Percentiles rank a stretch among this genome's conserved stretches.
Conservation (phyloP, 2,888 invertebrate genomes). For the Diadromus collaris region DNA sequence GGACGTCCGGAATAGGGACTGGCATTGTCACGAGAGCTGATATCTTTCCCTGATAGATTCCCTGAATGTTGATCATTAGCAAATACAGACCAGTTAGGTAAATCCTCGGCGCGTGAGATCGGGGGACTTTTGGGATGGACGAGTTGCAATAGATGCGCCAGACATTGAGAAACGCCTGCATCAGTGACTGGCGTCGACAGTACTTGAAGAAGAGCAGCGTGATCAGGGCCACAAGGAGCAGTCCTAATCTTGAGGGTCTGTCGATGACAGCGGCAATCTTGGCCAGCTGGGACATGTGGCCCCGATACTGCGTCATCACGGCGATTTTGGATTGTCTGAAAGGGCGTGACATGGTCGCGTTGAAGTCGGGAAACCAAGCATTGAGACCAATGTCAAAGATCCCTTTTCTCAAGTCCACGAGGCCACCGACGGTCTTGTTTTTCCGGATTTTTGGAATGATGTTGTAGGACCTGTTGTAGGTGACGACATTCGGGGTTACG, state of each 20-base stretch:
- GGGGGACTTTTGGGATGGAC: background rate
- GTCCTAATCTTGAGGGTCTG: background rate
- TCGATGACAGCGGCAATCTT: constrained; percentile 16
- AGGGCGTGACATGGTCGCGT: background rate
- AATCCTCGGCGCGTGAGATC: background rate
- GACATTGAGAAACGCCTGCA: background rate
- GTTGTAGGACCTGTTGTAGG: background rate
- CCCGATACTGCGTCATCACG: constrained; percentile 20
- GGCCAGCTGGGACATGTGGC: constrained; percentile 7
- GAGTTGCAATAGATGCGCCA: background rate
- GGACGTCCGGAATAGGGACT: background rate
- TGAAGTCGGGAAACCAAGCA: background rate
- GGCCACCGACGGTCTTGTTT: background rate
- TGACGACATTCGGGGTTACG: constrained; percentile 10
- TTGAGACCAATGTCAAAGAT: background rate
- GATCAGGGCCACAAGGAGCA: background rate
- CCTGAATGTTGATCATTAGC: constrained; percentile 19
- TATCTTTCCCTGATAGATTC: constrained; percentile 14
- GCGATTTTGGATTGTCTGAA: background rate
- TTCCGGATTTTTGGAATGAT: background rate
- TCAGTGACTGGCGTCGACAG: background rate
- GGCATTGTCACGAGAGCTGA: background rate
- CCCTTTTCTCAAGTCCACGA: background rate
- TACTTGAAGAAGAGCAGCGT: constrained; percentile 7
- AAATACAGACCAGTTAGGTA: constrained; percentile 1